A percentile compares a stretch with the other conserved stretches of the same genome.
Evolutionary conservation across 2,113 vertebrate species (phyloP).

Genomic region (Dasypus novemcinctus): DNA sequence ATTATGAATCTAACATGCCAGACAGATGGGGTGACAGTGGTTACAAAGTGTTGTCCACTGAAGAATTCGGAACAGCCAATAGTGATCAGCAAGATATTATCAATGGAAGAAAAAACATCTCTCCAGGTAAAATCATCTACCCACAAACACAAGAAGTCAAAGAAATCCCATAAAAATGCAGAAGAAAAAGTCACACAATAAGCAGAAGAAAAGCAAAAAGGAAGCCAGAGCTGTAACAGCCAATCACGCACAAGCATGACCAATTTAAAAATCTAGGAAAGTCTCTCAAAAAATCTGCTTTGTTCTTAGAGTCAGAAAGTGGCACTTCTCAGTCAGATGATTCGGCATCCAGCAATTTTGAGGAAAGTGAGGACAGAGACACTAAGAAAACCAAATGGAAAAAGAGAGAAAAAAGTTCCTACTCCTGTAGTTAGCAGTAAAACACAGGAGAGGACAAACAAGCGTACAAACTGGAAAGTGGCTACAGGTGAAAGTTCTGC

Average conservation of each 20-base stretch:
- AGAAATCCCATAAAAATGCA: slow-evolving; percentile 92
- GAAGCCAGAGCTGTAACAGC: slow-evolving; percentile 77
- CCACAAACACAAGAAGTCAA: slow-evolving; percentile 87
- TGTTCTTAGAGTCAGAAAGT: slow-evolving; percentile 81
- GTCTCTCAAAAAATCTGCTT: slow-evolving; percentile 80
- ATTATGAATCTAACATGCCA: slow-evolving; percentile 94
- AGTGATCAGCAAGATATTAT: slow-evolving; percentile 82
- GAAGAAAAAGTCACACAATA: slow-evolving; percentile 91
- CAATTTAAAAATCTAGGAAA: slow-evolving; percentile 84
- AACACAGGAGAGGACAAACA: slow-evolving; percentile 35
- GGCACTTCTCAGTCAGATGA: slow-evolving; percentile 80
- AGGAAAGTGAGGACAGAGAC: slow-evolving; percentile 79
- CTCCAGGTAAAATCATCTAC: slow-evolving; percentile 80
- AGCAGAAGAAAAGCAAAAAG: slow-evolving; percentile 86
- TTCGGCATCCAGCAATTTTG: slow-evolving; percentile 83
- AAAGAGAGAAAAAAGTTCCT: slow-evolving; percentile 77
- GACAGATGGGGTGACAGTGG: slow-evolving; percentile 98
- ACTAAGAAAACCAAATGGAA: slow-evolving; percentile 78
- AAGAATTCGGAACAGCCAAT: slow-evolving; percentile 93
- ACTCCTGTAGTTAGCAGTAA: slow-evolving; percentile 70
- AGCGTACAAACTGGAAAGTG: no score
- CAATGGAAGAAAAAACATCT: slow-evolving; percentile 86
- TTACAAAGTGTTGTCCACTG: slow-evolving; percentile 96
- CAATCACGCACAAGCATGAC: no score
- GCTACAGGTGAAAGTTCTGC: slow-evolving; percentile 14